A percentile compares a stretch with the other conserved stretches of the same genome.
These are phyloP conservation scores for Blastobasis adustella DNA, from an alignment of 2,888 invertebrate species.

Conservation along the genomic window DNA sequence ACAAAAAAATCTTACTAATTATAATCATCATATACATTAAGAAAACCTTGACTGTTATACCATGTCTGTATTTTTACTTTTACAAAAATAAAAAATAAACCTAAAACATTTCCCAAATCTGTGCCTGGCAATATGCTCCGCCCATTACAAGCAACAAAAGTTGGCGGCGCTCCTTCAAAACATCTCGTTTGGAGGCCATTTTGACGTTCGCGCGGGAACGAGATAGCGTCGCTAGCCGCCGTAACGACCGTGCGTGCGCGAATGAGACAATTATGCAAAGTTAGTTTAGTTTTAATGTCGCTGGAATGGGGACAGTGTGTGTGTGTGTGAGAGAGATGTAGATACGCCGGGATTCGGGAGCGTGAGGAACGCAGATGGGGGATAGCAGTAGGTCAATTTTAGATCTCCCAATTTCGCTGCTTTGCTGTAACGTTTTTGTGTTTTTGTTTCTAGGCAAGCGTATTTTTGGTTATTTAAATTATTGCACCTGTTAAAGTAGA, in stretches of 20 bases:
- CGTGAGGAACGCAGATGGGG: conserved; percentile 14
- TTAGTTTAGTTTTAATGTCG: conserved; percentile 68
- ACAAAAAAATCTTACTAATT: no score
- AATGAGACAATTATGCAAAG: conserved; percentile 73
- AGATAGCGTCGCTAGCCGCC: conserved; percentile 42
- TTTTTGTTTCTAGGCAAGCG: no score
- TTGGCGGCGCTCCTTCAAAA: conserved; percentile 73
- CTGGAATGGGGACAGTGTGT: conserved; percentile 44
- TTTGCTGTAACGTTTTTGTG: no score
- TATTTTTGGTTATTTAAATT: no score
- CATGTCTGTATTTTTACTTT: no score
- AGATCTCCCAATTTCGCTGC: neutral
- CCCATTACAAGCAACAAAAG: conserved; percentile 74
- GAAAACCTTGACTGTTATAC: no score
- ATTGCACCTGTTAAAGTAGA: no score
- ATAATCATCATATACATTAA: no score
- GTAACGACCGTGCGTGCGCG: conserved; percentile 54
- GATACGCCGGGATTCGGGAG: conserved; percentile 8
- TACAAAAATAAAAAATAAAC: no score
- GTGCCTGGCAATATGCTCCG: conserved; percentile 67
- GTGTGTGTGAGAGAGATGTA: conserved; percentile 16
- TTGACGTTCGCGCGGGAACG: conserved; percentile 65
- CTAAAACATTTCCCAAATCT: conserved; percentile 24
- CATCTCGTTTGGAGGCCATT: conserved; percentile 75
- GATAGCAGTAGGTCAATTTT: conserved; percentile 14